Conservation (phyloP, 92 coral and sea anemone species). For the Siderastrea siderea region DNA sequence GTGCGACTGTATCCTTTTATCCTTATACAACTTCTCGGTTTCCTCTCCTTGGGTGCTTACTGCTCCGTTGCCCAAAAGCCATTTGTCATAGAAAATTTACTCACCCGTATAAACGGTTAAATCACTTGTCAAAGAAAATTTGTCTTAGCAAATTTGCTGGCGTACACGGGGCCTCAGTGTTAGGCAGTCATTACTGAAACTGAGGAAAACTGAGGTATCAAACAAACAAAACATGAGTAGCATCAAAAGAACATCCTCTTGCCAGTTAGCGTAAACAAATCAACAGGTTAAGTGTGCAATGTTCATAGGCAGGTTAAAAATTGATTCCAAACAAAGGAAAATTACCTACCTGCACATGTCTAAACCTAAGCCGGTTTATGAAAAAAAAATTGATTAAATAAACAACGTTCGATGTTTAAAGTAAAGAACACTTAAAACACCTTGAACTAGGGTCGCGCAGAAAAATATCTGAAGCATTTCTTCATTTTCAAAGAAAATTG, state of each 20-base stretch:
- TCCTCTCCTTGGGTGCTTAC: too few relatives aligned
- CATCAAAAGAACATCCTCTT: not conserved
- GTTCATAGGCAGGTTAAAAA: slow-evolving; percentile 20
- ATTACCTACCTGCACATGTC: not conserved
- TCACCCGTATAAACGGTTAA: too few relatives aligned
- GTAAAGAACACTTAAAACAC: not conserved
- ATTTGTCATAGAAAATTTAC: too few relatives aligned
- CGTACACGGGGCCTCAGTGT: too few relatives aligned
- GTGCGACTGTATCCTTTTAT: too few relatives aligned
- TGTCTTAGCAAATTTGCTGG: too few relatives aligned
- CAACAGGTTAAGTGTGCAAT: not conserved
- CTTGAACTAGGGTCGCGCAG: not conserved
- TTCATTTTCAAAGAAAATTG: not conserved
- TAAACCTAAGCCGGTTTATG: not conserved
- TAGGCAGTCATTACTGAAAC: too few relatives aligned
- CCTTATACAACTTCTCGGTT: too few relatives aligned
- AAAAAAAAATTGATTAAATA: not conserved
- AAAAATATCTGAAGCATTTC: not conserved
- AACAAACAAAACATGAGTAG: not conserved
- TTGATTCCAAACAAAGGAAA: not conserved
- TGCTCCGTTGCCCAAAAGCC: too few relatives aligned
- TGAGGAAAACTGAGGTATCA: too few relatives aligned
- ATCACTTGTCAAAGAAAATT: too few relatives aligned
- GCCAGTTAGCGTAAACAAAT: not conserved
- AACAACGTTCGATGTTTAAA: not conserved